Percentiles rank a stretch among this genome's conserved stretches.
Conservation (phyloP, 2,797 vertebrate genomes). For the Galaxias olidus region DNA sequence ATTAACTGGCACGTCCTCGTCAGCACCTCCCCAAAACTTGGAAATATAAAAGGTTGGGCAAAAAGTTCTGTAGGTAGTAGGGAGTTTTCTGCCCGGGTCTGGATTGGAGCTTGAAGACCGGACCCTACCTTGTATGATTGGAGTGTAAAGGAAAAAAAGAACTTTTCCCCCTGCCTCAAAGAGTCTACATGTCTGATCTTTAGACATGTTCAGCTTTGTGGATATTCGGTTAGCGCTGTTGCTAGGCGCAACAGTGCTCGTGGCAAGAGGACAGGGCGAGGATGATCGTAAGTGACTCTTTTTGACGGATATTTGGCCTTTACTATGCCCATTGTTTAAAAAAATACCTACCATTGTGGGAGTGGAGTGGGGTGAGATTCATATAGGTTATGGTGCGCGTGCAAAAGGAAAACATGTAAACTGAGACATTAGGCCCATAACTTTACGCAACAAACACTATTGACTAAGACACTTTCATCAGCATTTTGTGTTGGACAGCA, state of each 20-base stretch:
- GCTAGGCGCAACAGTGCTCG: slow-evolving; percentile 88
- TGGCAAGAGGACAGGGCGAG: slow-evolving; percentile 92
- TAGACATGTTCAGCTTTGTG: slow-evolving; percentile 99
- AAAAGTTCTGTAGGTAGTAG: slow-evolving; percentile 89
- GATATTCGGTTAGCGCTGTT: slow-evolving; percentile 97
- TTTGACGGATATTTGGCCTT: slow-evolving; percentile 47
- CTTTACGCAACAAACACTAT: too few relatives aligned
- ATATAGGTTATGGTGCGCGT: too few relatives aligned
- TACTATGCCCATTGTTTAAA: neutral
- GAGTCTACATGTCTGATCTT: slow-evolving; percentile 99
- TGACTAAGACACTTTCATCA: too few relatives aligned
- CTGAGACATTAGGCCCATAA: too few relatives aligned
- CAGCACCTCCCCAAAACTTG: slow-evolving; percentile 80
- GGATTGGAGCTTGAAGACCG: slow-evolving; percentile 83
- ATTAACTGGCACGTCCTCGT: slow-evolving; percentile 6
- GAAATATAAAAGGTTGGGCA: slow-evolving; percentile 87
- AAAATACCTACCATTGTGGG: neutral
- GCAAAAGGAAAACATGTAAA: too few relatives aligned
- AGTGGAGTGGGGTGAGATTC: neutral
- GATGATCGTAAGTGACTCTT: slow-evolving; percentile 85
- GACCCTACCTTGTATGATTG: slow-evolving; percentile 94
- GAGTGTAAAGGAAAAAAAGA: slow-evolving; percentile 87
- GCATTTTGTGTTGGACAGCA: too few relatives aligned
- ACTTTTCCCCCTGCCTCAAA: slow-evolving; percentile 89
- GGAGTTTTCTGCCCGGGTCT: slow-evolving; percentile 97